Evolutionary conservation across 2,888 invertebrate species (phyloP), one percentile per base, ranked within the genome.

Genomic region (Thymelicus lineola): DNA sequence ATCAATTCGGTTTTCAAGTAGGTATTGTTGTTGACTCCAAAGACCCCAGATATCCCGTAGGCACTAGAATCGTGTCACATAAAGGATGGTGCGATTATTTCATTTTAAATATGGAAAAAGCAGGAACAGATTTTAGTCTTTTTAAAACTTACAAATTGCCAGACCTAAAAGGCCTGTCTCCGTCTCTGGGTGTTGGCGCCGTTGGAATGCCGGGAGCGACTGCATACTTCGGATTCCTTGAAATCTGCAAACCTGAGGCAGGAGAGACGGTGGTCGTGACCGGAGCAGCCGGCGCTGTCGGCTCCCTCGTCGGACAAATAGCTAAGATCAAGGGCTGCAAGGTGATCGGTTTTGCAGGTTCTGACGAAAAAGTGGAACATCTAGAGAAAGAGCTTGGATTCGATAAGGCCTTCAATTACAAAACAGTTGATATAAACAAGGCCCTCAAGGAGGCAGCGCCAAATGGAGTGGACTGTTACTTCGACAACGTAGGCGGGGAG

Each of bases 201-300:
- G 82, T 96, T 1, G 96, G 96, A 69, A 96, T 96, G 95, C 95
- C 96, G 12, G 96, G 96, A 90, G 95, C 94, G 50, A 95, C 96
- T 0, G 96, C 97, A 0, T 96, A 96, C 80, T 96, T 96, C 81
- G 97, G 96, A 2, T 89, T 97, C 14, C 77, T 95, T 57, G 95
- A 96, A 70, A 77, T 96, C 20, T 96, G 96, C 77, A 84, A 95
- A 59, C 96, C 96, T 0, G 95, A 96, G 84, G 76, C 91, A 0
- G 96, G 96, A 0, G 96, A 97, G 80, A 96, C 95, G 0, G 94
- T 97, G 0, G 95, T 97, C 0, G 95, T 97, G 3, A 95, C 95
- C 4, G 95, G 95, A 0, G 97, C 97, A 3, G 97, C 96, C 0
- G 97, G 97, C 1, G 96, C 96, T 3, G 96, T 97, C 0, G 97